Base-by-base conservation (phyloP, 2,888 invertebrate genomes). In the Coenonympha glycerion region DNA sequence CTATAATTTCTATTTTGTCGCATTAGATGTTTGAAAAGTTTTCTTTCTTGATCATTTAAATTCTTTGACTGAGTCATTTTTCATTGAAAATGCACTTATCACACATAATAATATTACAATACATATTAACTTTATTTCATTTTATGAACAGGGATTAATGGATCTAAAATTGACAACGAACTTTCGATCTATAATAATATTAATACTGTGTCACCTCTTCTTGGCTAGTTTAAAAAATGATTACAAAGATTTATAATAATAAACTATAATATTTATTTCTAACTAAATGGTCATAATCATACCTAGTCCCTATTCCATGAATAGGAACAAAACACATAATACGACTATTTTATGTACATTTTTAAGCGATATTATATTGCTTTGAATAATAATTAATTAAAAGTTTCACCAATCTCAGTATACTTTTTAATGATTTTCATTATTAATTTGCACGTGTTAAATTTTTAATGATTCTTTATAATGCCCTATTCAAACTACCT, bases 291-390 rank as follows among this genome's bases (percentile, higher is more conserved):
- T 62, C 57, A 60, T 42, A 44, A 44, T 22, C 42, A 55, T 56
- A 24, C 46, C 58, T 66, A 67, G 61, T 54, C 55, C 66, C 70
- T 65, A 69, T 72, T 71, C 68, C 69, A 64, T 55, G 70, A 73
- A 70, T 68, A 68, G 60, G 45, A 63, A 53, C 55, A 56, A n/a
- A 57, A 51, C 56, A 59, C 52, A 52, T 56, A 52, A 47, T 57
- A 55, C 47, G 47, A 52, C 56, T 61, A 61, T 63, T 49, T 56
- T 64, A 59, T 56, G 52, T 60, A 56, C 58, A 61, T 9, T 41
- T 70, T 66, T 70, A 79, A 82, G 83, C 83, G 75, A 76, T 68
- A 56, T 69, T 51, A 67, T 84, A 82, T 82, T 82, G 80, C 79
- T 83, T 76, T 66, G 49, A 47, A 51, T 53, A 55, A 53, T n/a